These are phyloP conservation scores for Polypterus bichir DNA, from an alignment of 2,113 vertebrate species.

Conservation along the genomic window DNA sequence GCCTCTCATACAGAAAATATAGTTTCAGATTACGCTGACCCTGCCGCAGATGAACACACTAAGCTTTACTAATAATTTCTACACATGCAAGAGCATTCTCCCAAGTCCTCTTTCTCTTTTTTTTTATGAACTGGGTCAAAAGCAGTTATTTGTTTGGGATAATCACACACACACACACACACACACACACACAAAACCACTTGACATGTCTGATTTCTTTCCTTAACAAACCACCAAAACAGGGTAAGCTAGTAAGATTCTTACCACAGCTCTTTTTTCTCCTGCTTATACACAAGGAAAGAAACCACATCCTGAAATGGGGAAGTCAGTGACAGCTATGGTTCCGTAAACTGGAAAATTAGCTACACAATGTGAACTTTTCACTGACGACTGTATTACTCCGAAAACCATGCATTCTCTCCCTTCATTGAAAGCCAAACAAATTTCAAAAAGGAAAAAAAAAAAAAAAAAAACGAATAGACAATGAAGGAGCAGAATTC, in stretches of 20 bases:
- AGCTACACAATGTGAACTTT: slow-evolving; percentile 62
- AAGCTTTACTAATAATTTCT: too few relatives aligned
- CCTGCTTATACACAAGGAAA: slow-evolving; percentile 40
- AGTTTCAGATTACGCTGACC: too few relatives aligned
- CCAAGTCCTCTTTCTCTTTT: too few relatives aligned
- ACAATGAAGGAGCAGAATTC: too few relatives aligned
- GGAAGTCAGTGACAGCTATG: slow-evolving; percentile 43
- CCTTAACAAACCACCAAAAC: slow-evolving; percentile 35
- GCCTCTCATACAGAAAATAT: too few relatives aligned
- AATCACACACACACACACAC: too few relatives aligned
- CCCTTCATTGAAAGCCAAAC: slow-evolving; percentile 52
- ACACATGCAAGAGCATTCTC: too few relatives aligned
- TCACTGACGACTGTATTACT: slow-evolving; percentile 47
- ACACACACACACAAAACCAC: slow-evolving; percentile 22
- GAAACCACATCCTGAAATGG: slow-evolving; percentile 57
- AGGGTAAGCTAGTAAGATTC: slow-evolving; percentile 35
- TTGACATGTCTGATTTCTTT: slow-evolving; percentile 46
- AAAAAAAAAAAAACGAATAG: too few relatives aligned
- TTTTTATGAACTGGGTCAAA: too few relatives aligned
- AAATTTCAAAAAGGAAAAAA: slow-evolving; percentile 2
- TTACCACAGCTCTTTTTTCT: slow-evolving; percentile 46
- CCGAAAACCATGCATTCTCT: slow-evolving; percentile 55
- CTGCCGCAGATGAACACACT: too few relatives aligned
- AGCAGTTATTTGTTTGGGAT: too few relatives aligned
- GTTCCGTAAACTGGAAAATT: slow-evolving; percentile 56